phyloP scores from a whole-genome alignment of 2,888 invertebrate genomes.

The Tipula vernalis region DNA sequence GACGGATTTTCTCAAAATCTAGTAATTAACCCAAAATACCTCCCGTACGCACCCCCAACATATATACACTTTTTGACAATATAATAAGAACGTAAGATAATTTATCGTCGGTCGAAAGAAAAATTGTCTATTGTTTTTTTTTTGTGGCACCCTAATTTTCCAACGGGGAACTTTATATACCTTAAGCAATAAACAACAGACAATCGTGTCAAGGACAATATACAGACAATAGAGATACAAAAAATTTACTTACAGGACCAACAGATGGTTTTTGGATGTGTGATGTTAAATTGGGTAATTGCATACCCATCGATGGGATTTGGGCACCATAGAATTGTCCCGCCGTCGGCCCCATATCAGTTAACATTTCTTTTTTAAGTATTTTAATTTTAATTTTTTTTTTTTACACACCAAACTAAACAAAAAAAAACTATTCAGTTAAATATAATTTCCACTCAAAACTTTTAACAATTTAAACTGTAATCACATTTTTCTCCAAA shows the following conservation, averaged over 20 bases:
- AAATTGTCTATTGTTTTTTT: not conserved
- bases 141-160: not conserved
- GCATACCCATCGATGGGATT: conserved; percentile 47
- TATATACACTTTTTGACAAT: not conserved
- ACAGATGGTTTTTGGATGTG: conserved; percentile 37
- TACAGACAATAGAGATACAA: not conserved
- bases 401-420: not conserved
- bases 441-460: not conserved
- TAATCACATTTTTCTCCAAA: not conserved
- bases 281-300: conserved; percentile 37
- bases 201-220: not conserved
- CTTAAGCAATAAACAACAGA: not conserved
- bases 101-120: not conserved
- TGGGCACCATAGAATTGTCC: conserved; percentile 47
- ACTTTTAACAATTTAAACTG: not conserved
- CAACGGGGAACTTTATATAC: not conserved
- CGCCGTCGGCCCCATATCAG: conserved; percentile 47
- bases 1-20: not conserved
- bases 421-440: not conserved
- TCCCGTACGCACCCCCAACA: not conserved
- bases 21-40: not conserved
- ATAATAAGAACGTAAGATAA: not conserved
- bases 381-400: not conserved
- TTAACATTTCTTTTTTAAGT: conserved; percentile 35
- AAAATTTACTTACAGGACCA: conserved; percentile 32